Conservation (phyloP, 2,113 vertebrate species). For the Pogonocichla stellata region DNA sequence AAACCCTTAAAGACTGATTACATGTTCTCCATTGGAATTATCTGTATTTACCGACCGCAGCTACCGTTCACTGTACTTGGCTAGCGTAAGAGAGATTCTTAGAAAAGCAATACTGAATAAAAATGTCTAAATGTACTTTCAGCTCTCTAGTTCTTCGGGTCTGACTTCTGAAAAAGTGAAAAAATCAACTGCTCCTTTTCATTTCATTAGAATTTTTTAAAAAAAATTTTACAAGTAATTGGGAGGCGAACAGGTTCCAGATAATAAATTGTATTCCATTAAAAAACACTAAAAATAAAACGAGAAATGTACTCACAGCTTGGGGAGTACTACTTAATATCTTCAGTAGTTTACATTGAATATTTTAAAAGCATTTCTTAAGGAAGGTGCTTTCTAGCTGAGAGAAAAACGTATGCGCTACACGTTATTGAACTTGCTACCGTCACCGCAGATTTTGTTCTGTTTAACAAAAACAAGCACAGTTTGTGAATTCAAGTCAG, state of each 20-base stretch:
- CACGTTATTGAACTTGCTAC: slow-evolving; percentile 70
- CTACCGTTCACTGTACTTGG: not conserved
- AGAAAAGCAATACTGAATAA: not conserved
- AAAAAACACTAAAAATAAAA: slow-evolving; percentile 19
- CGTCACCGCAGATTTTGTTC: slow-evolving; percentile 71
- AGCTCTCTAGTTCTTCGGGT: not conserved
- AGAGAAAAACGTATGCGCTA: slow-evolving; percentile 64
- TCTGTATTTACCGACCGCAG: not conserved
- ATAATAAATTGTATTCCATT: not conserved
- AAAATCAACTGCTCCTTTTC: not conserved
- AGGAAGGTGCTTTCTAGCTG: slow-evolving; percentile 62
- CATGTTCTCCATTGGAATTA: not conserved
- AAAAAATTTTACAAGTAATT: not conserved
- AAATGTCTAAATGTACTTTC: not conserved
- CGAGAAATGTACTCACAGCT: slow-evolving; percentile 32
- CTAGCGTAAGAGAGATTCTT: not conserved
- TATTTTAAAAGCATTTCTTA: slow-evolving; percentile 62
- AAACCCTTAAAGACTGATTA: slow-evolving; percentile 7
- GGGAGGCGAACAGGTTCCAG: not conserved
- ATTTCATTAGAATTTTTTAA: not conserved
- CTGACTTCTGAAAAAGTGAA: not conserved
- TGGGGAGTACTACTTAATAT: slow-evolving; percentile 54
- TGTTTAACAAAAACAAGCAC: slow-evolving; percentile 79
- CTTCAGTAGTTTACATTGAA: slow-evolving; percentile 52
- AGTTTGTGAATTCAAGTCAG: slow-evolving; percentile 76